Evolutionary conservation across 2,113 vertebrate genomes (phyloP), one percentile per base, ranked within the genome.

Genomic region (Hyperoodon ampullatus): DNA sequence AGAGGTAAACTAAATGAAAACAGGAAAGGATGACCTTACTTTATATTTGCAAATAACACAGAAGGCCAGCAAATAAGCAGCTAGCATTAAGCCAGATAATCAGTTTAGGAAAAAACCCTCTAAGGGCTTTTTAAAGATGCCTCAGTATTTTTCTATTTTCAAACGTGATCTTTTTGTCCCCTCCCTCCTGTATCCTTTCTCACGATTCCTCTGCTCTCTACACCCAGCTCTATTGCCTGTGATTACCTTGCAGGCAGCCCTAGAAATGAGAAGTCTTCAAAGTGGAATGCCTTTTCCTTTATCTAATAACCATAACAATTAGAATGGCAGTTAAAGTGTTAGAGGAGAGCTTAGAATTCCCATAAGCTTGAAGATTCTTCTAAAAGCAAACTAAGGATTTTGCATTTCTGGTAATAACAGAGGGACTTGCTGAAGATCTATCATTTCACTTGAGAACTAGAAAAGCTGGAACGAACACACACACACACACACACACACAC

Each of bases 1-100:
- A 16, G 24, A 2, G 55, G 24, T 81, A 88, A 81, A 71, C 26
- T 10, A 86, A 82, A 78, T 50, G 74, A 35, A 78, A 94, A 89
- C 30, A 93, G 96, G 75, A 94, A 93, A 92, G 13, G 78, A 0
- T 70, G 72, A 66, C 33, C 35, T 89, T 42, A 44, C 61, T 94
- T 94, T 82, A 71, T 81, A 72, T 77, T 33, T 75, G 92, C 90
- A 93, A 93, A 77, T 71, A 61, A 90, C 81, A 85, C 53, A 85
- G 90, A 93, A 92, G 55, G 77, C 53, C 26, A 39, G 66, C 65
- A 86, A 96, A 78, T 35, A 53, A 86, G 82, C 89, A 53, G 18
- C 77, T 84, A 72, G 55, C 89, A 75, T 35, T 61, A 47, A 81
- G 71, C 47, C 72, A 86, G 82, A 85, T 35, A 6, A 88, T 0